phyloP scores from a whole-genome alignment of 2,113 vertebrate genomes.

The Bothrops jararaca region DNA sequence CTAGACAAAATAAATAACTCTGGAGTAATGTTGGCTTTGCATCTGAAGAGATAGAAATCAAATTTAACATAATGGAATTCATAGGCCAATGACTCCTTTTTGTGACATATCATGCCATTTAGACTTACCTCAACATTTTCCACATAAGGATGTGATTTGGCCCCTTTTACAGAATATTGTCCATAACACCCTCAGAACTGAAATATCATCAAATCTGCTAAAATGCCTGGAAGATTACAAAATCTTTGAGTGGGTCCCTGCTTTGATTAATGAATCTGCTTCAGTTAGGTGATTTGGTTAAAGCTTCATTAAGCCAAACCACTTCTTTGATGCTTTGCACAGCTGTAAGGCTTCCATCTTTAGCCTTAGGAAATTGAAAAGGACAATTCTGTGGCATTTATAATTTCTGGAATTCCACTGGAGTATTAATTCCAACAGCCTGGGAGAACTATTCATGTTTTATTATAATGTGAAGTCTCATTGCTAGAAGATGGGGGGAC shows the following conservation, averaged over 20 bases:
- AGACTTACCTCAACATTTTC: background rate
- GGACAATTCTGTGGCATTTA: background rate
- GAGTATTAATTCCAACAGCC: background rate
- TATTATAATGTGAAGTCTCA: background rate
- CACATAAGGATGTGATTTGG: background rate
- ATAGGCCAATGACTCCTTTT: background rate
- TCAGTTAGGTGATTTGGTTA: background rate
- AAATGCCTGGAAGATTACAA: background rate
- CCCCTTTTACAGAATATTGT: background rate
- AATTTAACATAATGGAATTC: background rate
- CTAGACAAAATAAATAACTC: background rate
- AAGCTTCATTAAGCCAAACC: background rate
- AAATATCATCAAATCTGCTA: background rate
- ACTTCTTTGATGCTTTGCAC: background rate
- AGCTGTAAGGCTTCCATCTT: background rate
- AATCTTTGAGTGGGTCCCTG: background rate
- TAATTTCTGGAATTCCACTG: background rate
- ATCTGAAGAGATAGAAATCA: background rate
- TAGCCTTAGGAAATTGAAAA: background rate
- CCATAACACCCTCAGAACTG: background rate
- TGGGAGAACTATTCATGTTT: background rate
- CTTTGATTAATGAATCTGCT: background rate
- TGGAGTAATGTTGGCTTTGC: background rate
- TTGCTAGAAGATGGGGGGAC: background rate
- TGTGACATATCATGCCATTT: background rate